Base-by-base conservation (phyloP, 2,888 invertebrate genomes). In the Meteorus cinctellus region DNA sequence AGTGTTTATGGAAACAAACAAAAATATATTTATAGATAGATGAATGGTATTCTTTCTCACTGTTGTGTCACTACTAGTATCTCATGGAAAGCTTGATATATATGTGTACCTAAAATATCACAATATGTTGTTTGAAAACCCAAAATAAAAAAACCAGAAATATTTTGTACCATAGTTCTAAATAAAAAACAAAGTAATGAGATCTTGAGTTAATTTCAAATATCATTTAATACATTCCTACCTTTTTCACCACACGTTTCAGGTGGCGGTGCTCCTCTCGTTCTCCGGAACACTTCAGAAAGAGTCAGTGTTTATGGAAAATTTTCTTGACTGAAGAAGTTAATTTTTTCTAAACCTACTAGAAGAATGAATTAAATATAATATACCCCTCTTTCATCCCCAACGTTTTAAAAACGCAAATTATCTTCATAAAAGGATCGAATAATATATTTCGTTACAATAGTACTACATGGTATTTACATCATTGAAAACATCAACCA, bases 101-200 rank as follows among this genome's bases (percentile, higher is more conserved):
- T 55, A 4, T 31, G 19, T 55, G 19, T 55, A 55, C n/a, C 8
- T 55, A 55, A 55, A n/a, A 70, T 70, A 55, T 19, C n/a, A 36
- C 59, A n/a, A n/a, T 31, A 65, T 16, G 19, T 41, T 59, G 31
- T 70, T n/a, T 24, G 31, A 24, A 34, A 34, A 59, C 36, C 10
- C n/a, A 19, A 29, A 16, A 67, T 27, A 34, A 48, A 29, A n/a
- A 31, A n/a, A 29, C 10, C 10, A 36, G 29, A 70, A 36, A 55
- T 70, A 70, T 70, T 70, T 70, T 70, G 69, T 70, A 70, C 36
- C n/a, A 59, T 70, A 70, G 59, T 70, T 29, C 59, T 59, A 8
- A 55, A 19, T 19, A 55, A 55, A 55, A 48, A 48, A 48, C 4
- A 55, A 8, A 29, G 31, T 36, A 36, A 41, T 55, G 31, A 59